These are phyloP conservation scores for Heliconius aoede DNA, from an alignment of 2,888 invertebrate genomes.

Conservation along the genomic window DNA sequence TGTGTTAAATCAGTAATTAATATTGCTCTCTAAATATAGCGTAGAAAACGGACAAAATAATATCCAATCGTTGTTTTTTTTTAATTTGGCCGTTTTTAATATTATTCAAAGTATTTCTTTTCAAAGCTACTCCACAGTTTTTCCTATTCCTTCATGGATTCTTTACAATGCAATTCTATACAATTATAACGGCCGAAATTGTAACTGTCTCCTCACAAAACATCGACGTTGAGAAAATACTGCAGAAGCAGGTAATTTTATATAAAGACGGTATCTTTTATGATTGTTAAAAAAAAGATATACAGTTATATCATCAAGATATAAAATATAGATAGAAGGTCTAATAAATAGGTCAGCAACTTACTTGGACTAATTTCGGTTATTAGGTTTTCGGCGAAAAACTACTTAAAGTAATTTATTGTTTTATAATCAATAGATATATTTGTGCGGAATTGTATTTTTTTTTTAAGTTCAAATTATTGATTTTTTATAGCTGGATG, in stretches of 20 bases:
- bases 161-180: conserved; percentile 80
- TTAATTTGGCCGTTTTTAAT: background rate
- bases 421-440: conserved; percentile 73
- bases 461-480: conserved; percentile 24
- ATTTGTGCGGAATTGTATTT: conserved; percentile 26
- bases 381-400: conserved; percentile 73
- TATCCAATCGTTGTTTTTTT: background rate
- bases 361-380: conserved; percentile 61
- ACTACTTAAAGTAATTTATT: conserved; percentile 71
- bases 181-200: conserved; percentile 83
- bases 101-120: background rate
- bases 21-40: background rate
- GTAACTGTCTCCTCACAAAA: conserved; percentile 81
- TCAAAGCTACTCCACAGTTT: conserved; percentile 56
- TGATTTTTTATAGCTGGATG: background rate
- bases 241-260: conserved; percentile 81
- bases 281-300: conserved; percentile 61
- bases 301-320: conserved; percentile 69
- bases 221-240: conserved; percentile 66
- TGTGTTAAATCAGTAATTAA: background rate
- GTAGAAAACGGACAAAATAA: background rate
- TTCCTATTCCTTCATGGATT: conserved; percentile 58
- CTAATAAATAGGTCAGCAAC: conserved; percentile 81
- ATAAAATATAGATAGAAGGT: conserved; percentile 58
- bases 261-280: conserved; percentile 67